phyloP scores from a whole-genome alignment of 2,797 vertebrate genomes.

The Smutsia temminckii region DNA sequence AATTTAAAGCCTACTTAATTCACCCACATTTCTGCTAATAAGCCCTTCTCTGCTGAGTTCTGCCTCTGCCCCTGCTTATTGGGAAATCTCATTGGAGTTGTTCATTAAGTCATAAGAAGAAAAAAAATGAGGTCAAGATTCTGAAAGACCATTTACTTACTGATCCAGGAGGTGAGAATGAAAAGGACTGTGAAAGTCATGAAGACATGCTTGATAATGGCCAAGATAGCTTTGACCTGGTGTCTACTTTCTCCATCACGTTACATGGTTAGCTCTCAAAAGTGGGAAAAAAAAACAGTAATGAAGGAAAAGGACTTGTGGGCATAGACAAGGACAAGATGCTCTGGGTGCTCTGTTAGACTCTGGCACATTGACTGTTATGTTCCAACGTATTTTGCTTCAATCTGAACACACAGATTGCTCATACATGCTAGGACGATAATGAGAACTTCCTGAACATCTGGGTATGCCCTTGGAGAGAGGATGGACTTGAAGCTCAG shows the following conservation, averaged over 20 bases:
- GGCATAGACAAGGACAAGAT: not conserved
- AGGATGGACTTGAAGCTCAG: not conserved
- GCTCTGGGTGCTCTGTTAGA: not conserved
- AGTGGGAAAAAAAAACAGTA: not conserved
- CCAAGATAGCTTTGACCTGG: not conserved
- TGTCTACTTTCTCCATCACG: not conserved
- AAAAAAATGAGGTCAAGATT: not conserved
- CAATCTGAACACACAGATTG: not conserved
- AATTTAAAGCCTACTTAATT: slow-evolving; percentile 49
- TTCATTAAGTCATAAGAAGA: slow-evolving; percentile 30
- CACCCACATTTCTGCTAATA: slow-evolving; percentile 26
- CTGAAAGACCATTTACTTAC: slow-evolving; percentile 8
- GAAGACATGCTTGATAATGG: not conserved
- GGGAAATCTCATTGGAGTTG: not conserved
- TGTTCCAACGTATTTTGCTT: not conserved
- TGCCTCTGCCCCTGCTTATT: not conserved
- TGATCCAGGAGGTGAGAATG: not conserved
- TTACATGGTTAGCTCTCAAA: not conserved
- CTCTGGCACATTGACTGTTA: not conserved
- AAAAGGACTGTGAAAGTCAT: not conserved
- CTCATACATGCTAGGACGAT: not conserved
- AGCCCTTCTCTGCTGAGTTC: not conserved
- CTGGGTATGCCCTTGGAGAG: not conserved
- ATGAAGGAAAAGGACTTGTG: accelerated
- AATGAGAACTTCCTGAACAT: not conserved